Percentiles rank a stretch among this genome's conserved stretches.
phyloP scores from a whole-genome alignment of 2,113 vertebrate species.

The Lophochroa leadbeateri region DNA sequence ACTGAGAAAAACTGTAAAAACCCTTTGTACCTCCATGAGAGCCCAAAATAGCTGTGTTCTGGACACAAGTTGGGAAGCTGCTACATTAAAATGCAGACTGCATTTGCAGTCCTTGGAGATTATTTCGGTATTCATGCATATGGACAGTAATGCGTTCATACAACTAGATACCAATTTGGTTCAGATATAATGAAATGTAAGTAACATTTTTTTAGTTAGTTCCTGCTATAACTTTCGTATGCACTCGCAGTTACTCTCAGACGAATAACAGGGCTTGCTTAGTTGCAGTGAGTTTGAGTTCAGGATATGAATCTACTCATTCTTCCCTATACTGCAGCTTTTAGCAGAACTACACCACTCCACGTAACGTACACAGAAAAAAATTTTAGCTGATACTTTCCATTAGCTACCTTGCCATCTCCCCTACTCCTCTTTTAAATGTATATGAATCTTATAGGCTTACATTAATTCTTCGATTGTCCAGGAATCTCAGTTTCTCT shows the following conservation, averaged over 20 bases:
- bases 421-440: neutral
- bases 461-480: neutral
- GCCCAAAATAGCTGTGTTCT: neutral
- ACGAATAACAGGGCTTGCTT: neutral
- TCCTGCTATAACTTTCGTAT: accelerated
- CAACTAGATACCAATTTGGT: neutral
- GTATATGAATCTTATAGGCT: neutral
- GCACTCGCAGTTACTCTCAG: neutral
- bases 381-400: neutral
- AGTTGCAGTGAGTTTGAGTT: neutral
- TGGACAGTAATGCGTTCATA: neutral
- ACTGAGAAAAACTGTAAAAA: neutral
- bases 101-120: neutral
- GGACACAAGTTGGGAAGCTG: neutral
- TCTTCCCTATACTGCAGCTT: neutral
- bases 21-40: neutral
- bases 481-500: neutral
- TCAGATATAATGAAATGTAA: neutral
- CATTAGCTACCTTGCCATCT: neutral
- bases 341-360: neutral
- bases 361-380: neutral
- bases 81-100: neutral
- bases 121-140: neutral
- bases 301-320: neutral
- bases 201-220: neutral